Percentiles rank a stretch among this genome's conserved stretches.
These are phyloP conservation scores for Oplegnathus fasciatus DNA, from an alignment of 2,113 vertebrate species.

Conservation along the genomic window DNA sequence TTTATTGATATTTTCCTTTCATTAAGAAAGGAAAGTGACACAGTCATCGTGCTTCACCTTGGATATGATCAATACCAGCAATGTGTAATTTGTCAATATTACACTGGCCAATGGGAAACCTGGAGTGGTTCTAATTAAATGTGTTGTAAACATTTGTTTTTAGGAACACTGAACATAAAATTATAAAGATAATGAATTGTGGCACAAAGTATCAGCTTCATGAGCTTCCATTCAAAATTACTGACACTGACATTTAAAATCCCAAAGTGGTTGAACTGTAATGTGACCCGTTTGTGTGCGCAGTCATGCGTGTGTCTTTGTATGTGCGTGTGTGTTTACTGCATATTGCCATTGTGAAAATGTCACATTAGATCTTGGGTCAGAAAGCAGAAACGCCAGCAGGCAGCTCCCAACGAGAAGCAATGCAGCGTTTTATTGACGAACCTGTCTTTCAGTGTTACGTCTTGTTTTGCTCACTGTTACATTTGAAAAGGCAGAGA, in stretches of 20 bases:
- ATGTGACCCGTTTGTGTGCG: conserved; percentile 1
- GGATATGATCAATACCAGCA: conserved; percentile 5
- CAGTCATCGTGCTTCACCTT: neutral
- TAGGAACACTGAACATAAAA: neutral
- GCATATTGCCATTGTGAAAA: conserved; percentile 36
- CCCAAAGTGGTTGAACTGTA: neutral
- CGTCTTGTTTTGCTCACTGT: neutral
- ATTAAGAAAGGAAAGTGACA: neutral
- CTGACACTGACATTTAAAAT: conserved; percentile 5
- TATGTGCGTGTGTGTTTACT: conserved; percentile 1
- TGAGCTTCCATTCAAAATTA: neutral
- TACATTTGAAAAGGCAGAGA: neutral
- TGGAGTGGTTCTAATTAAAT: neutral
- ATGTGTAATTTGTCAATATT: neutral
- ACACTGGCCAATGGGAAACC: neutral
- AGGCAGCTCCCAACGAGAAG: neutral
- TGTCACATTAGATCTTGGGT: conserved; percentile 65
- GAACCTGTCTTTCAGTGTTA: neutral
- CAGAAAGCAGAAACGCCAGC: conserved; percentile 24
- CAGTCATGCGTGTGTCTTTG: neutral
- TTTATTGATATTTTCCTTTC: neutral
- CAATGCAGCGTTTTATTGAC: conserved; percentile 38
- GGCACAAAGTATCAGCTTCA: neutral
- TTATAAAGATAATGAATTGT: neutral
- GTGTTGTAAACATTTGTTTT: neutral